Conservation (phyloP, 1,140 invertebrate species). For the Drosophila paulistorum region DNA sequence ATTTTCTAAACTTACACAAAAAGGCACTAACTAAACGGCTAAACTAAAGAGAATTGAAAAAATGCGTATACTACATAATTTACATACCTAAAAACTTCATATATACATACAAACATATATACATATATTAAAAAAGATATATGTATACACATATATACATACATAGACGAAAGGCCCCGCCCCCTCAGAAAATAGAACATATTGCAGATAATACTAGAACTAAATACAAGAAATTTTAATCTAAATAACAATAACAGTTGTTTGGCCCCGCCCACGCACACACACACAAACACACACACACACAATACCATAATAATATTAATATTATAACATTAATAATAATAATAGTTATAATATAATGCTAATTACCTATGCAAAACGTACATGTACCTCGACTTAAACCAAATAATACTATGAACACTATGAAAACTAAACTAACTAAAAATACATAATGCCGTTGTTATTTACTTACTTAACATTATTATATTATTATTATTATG, state of each 20-base stretch:
- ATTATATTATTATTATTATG: constrained; percentile 14
- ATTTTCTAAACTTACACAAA: constrained; percentile 4
- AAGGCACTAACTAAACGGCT: constrained; percentile 1
- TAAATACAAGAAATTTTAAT: neutral
- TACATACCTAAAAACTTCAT: neutral
- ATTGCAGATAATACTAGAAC: neutral
- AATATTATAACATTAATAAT: constrained; percentile 1
- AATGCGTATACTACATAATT: neutral
- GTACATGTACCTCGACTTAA: constrained; percentile 10
- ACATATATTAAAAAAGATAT: neutral
- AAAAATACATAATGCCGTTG: constrained; percentile 5
- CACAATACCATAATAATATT: constrained; percentile 4
- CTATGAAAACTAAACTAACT: constrained; percentile 1
- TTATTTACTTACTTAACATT: constrained; percentile 15
- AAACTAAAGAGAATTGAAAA: constrained; percentile 2
- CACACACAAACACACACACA: neutral
- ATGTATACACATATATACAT: neutral
- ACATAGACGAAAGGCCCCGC: constrained; percentile 10
- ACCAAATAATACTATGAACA: constrained; percentile 5
- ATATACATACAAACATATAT: neutral
- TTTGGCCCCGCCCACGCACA: neutral
- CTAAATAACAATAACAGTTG: neutral
- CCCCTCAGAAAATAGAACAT: neutral
- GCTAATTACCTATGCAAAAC: constrained; percentile 9
- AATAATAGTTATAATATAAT: neutral